These are phyloP conservation scores for Dynastes tityus DNA, from an alignment of 2,888 invertebrate species.

Conservation along the genomic window DNA sequence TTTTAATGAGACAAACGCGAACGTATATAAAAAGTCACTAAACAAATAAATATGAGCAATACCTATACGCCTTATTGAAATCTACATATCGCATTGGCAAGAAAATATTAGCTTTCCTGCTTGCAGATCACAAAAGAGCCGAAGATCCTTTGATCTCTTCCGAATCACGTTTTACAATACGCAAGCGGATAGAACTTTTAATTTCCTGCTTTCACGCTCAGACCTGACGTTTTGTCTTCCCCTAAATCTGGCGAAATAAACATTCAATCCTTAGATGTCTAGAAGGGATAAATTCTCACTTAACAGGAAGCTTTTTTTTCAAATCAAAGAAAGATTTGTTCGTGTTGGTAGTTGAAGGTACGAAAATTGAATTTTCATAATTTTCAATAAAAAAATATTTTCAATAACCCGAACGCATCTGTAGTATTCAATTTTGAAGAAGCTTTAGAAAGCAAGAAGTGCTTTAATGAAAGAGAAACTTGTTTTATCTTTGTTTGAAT, in stretches of 20 bases:
- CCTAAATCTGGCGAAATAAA: conserved; percentile 13
- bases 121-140: conserved; percentile 6
- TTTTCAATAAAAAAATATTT: no score
- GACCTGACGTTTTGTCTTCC: conserved; percentile 51
- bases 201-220: conserved; percentile 65
- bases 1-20: no score
- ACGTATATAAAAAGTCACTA: no score
- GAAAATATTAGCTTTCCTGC: conserved; percentile 27
- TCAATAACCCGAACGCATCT: no score
- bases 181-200: conserved; percentile 65
- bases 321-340: neutral
- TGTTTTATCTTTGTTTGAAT: no score
- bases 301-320: neutral
- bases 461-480: no score
- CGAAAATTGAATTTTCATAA: no score
- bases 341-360: neutral
- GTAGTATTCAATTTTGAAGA: no score
- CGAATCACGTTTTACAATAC: conserved; percentile 51
- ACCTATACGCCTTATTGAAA: neutral
- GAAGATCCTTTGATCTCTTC: conserved; percentile 33
- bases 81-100: conserved; percentile 13
- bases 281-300: neutral
- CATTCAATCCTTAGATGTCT: neutral
- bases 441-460: no score
- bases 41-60: no score